phyloP scores from a whole-genome alignment of 2,113 vertebrate genomes.

The Mastomys natalensis region DNA sequence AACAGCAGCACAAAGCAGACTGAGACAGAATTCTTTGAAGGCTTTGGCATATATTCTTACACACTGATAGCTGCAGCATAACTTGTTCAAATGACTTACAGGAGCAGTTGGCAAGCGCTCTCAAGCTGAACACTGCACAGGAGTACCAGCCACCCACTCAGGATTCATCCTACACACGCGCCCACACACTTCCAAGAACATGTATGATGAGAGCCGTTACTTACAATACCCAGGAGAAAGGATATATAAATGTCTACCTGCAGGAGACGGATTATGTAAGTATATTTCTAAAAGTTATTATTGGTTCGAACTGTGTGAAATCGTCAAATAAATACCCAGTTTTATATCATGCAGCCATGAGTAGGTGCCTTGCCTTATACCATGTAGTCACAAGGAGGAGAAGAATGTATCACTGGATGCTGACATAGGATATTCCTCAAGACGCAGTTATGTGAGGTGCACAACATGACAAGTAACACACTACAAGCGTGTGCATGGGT shows the following conservation, averaged over 20 bases:
- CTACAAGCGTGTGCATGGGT: neutral
- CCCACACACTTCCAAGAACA: slow-evolving; percentile 7
- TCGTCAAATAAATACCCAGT: neutral
- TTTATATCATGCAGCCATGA: neutral
- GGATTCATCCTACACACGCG: neutral
- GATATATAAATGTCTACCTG: neutral
- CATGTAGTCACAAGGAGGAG: neutral
- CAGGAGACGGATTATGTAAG: slow-evolving; percentile 40
- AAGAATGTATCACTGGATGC: neutral
- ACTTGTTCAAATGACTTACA: slow-evolving; percentile 2
- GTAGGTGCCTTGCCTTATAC: neutral
- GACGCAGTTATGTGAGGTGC: neutral
- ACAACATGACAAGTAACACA: neutral
- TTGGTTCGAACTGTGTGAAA: slow-evolving; percentile 7
- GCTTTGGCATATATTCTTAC: slow-evolving; percentile 18
- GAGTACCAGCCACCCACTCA: neutral
- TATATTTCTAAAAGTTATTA: slow-evolving; percentile 26
- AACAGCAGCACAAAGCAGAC: neutral
- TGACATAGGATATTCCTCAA: neutral
- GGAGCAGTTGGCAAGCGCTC: neutral
- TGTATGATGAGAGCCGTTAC: neutral
- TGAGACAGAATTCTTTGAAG: neutral
- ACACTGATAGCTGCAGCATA: neutral
- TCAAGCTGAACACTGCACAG: neutral
- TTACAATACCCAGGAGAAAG: slow-evolving; percentile 37